Evolutionary conservation across 2,113 vertebrate species (phyloP).

Genomic region (Callaeas wilsoni): DNA sequence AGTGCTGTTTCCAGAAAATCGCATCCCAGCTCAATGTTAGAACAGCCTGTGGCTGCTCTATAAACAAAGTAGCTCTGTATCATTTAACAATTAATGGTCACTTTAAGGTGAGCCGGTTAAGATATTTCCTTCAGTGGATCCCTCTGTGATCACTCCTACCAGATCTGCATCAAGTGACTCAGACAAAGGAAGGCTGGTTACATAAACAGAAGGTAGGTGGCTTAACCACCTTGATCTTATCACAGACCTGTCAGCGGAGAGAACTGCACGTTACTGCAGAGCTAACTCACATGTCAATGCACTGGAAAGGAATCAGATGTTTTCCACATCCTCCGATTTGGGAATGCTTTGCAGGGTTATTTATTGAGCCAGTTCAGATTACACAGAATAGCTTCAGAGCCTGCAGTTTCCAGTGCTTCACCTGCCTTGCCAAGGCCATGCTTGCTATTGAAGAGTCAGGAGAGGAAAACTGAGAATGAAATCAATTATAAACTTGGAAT

Average conservation of each 20-base stretch:
- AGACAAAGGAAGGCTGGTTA: slow-evolving; percentile 3
- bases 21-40: background rate
- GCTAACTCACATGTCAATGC: background rate
- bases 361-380: background rate
- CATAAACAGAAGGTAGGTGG: slow-evolving; percentile 38
- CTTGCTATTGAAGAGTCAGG: background rate
- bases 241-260: slow-evolving; percentile 13
- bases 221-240: slow-evolving; percentile 52
- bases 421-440: background rate
- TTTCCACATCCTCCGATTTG: background rate
- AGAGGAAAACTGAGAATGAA: background rate
- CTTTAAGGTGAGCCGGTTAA: background rate
- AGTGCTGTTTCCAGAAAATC: background rate
- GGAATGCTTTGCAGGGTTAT: background rate
- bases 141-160: background rate
- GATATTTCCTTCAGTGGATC: background rate
- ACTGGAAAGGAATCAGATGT: background rate
- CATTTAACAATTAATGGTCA: background rate
- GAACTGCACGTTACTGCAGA: background rate
- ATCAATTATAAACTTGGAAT: background rate
- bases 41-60: background rate
- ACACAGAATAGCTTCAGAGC: background rate
- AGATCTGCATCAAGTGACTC: background rate
- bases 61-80: background rate
- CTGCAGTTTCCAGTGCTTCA: background rate